Percentiles rank a stretch among this genome's conserved stretches.
phyloP scores from a whole-genome alignment of 2,888 invertebrate species.

The Autographa gamma region DNA sequence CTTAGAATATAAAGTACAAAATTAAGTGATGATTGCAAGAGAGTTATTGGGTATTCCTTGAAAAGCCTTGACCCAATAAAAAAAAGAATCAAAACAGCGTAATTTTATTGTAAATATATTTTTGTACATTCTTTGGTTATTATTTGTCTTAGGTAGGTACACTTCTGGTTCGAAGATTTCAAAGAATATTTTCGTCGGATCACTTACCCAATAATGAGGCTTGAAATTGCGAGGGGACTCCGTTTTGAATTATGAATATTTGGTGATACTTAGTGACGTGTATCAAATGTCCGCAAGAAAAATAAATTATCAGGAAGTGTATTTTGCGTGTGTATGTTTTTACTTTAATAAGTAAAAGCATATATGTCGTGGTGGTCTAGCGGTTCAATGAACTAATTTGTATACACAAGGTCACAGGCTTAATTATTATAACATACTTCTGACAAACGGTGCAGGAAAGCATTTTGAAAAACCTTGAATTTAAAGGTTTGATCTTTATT shows the following conservation, averaged over 20 bases:
- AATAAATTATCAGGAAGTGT: neutral
- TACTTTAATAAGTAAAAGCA: neutral
- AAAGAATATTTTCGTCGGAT: slow-evolving; percentile 31
- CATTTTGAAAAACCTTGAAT: too few relatives aligned
- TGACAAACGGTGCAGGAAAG: too few relatives aligned
- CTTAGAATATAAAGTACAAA: too few relatives aligned
- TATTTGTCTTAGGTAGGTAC: neutral
- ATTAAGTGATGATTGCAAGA: too few relatives aligned
- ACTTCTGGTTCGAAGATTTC: slow-evolving; percentile 7
- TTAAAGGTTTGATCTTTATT: too few relatives aligned
- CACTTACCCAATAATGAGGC: slow-evolving; percentile 43
- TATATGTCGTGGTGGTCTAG: too few relatives aligned
- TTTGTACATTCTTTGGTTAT: neutral
- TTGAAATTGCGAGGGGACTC: slow-evolving; percentile 44
- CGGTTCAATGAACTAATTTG: too few relatives aligned
- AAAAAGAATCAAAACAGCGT: neutral
- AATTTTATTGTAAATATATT: neutral
- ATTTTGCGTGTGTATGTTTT: neutral
- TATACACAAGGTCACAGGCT: too few relatives aligned
- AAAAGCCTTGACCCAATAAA: neutral
- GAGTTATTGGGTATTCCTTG: too few relatives aligned
- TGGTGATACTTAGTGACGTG: slow-evolving; percentile 25
- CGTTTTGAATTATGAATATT: slow-evolving; percentile 32
- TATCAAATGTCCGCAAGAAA: slow-evolving; percentile 19
- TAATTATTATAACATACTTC: too few relatives aligned